Evolutionary conservation across 2,797 vertebrate species (phyloP).

Genomic region (Ceyx erithaca): DNA sequence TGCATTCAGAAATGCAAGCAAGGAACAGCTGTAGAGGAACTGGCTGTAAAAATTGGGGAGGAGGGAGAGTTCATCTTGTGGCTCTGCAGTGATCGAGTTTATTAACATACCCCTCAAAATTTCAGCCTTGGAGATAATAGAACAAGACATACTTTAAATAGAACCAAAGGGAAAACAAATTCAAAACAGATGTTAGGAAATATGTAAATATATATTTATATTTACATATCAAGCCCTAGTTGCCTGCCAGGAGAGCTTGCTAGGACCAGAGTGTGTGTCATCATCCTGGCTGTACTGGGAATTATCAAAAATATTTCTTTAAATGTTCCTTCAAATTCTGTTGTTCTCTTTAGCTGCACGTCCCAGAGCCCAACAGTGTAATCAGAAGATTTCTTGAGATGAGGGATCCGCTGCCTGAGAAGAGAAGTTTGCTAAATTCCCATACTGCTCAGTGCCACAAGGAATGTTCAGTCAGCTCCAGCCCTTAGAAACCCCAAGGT

Average conservation of each 20-base stretch:
- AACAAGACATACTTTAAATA: constrained; percentile 57
- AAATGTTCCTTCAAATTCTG: constrained; percentile 20
- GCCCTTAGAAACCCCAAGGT: constrained; percentile 11
- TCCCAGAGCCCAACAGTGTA: constrained; percentile 19
- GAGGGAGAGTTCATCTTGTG: not conserved
- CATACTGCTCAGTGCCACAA: not conserved
- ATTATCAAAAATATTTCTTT: constrained; percentile 49
- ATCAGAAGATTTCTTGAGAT: constrained; percentile 7
- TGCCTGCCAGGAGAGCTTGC: constrained; percentile 13
- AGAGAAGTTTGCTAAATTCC: constrained; percentile 31
- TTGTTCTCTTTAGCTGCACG: constrained; percentile 21
- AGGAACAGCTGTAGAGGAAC: not conserved
- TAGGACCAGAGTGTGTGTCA: constrained; percentile 28
- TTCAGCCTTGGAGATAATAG: constrained; percentile 29
- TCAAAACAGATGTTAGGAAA: constrained; percentile 55
- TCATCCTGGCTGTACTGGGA: constrained; percentile 14
- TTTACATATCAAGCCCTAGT: constrained; percentile 40
- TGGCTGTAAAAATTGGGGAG: not conserved
- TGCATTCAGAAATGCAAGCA: not conserved
- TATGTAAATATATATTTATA: constrained; percentile 66
- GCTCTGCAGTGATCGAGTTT: not conserved
- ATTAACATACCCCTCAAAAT: constrained; percentile 24
- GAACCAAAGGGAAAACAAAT: constrained; percentile 50
- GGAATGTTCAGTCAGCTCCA: constrained; percentile 5
- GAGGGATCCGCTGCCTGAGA: constrained; percentile 40